A percentile compares a stretch with the other conserved stretches of the same genome.
These are phyloP conservation scores for Unio pictorum DNA, from an alignment of 2,888 invertebrate genomes.

Conservation along the genomic window DNA sequence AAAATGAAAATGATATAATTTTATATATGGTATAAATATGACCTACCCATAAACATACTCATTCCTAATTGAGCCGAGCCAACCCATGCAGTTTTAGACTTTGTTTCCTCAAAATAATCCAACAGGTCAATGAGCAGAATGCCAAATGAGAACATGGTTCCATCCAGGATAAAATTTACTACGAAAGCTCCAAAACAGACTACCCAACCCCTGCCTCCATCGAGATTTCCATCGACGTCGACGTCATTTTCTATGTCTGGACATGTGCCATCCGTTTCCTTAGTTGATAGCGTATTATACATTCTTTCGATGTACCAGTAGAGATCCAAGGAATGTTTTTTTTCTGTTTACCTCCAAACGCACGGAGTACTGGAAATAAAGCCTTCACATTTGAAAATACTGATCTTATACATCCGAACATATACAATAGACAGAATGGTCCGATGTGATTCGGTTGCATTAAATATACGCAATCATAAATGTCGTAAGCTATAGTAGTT, in stretches of 20 bases:
- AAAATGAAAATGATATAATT: background rate
- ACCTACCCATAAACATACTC: conserved; percentile 61
- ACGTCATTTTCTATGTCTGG: conserved; percentile 1
- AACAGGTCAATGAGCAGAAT: conserved; percentile 53
- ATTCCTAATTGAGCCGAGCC: conserved; percentile 56
- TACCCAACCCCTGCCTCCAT: conserved; percentile 63
- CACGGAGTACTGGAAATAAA: too few relatives aligned
- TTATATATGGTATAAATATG: background rate
- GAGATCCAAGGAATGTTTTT: too few relatives aligned
- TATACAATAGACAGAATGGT: too few relatives aligned
- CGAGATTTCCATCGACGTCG: conserved; percentile 33
- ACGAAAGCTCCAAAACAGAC: conserved; percentile 60
- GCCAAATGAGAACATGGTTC: conserved; percentile 62
- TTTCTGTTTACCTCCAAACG: too few relatives aligned
- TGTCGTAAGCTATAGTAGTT: too few relatives aligned
- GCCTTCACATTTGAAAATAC: too few relatives aligned
- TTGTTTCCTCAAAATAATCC: conserved; percentile 51
- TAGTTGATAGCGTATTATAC: conserved; percentile 6
- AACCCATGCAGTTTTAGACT: conserved; percentile 57
- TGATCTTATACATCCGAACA: too few relatives aligned
- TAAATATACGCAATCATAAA: too few relatives aligned
- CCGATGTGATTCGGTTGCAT: too few relatives aligned
- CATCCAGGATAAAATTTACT: conserved; percentile 58
- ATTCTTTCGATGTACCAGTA: background rate
- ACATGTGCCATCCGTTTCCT: background rate